Base-by-base conservation (phyloP, 2,113 vertebrate species). In the Corvus cornix region DNA sequence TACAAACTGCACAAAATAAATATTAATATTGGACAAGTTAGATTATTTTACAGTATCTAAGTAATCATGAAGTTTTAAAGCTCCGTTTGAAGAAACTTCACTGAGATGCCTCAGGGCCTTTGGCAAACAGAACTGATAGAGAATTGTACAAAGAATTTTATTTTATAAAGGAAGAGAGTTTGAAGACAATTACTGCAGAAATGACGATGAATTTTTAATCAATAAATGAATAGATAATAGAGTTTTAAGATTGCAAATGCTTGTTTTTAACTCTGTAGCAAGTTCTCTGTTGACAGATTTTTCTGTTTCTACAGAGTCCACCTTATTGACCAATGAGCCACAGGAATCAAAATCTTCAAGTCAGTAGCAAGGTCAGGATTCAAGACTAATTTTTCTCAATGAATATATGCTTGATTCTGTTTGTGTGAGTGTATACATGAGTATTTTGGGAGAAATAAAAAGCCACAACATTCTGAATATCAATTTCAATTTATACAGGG, bases 31-130 rank as follows among this genome's bases (percentile, higher is more conserved):
- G 1, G 66, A 66, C 20, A 89, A 55, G 26, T 87, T 89, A 72
- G 69, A 89, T 87, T 91, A 68, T 89, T 89, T 75, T 89, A 64
- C 39, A 59, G 7, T 64, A 35, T 83, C 39, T 66, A 76, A 73
- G 56, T 75, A 96, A 95, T 87, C 56, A 73, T 23, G 30, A 82
- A 30, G 27, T 66, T 93, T 87, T 81, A 91, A 77, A 92, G 21
- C 20, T 86, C 68, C 51, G 7, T 90, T 95, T 95, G 58, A 89
- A 87, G 51, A 90, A 91, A 85, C 20, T 73, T 95, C 22, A 77
- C 44, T 64, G 41, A 31, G 58, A 48, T 60, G 18, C 21, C 49
- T 81, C 4, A 5, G 33, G n/a, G 27, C 51, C 74, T 89, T 95
- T 76, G 53, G 46, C 60, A 95, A 93, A 91, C 22, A 92, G 51